phyloP scores from a whole-genome alignment of 2,888 invertebrate species.

The Hetaerina titia region DNA sequence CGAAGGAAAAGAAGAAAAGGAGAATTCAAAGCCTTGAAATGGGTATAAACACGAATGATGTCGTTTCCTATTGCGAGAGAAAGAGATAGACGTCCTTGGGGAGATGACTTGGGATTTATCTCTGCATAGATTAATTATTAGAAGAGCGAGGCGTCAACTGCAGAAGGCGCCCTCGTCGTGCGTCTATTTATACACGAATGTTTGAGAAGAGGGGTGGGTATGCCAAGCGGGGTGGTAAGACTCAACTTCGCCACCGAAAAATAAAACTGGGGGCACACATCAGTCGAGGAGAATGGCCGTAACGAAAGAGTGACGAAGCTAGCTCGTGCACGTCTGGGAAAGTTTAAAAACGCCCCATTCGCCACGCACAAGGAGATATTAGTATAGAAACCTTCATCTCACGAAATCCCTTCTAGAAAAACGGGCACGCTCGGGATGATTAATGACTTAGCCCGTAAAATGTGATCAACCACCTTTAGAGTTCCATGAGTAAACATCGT shows the following conservation, averaged over 20 bases:
- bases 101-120: constrained; percentile 54
- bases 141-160: constrained; percentile 43
- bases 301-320: constrained; percentile 66
- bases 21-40: constrained; percentile 9
- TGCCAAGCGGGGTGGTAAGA: not conserved
- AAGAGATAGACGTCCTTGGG: constrained; percentile 36
- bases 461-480: constrained; percentile 52
- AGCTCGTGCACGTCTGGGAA: constrained; percentile 52
- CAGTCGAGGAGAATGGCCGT: not conserved
- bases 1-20: not conserved
- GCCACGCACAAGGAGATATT: constrained; percentile 24
- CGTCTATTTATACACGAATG: not conserved
- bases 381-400: constrained; percentile 51
- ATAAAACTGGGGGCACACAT: constrained; percentile 9
- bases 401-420: constrained; percentile 32
- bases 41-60: constrained; percentile 48
- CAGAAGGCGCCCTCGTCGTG: constrained; percentile 45
- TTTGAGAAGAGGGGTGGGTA: not conserved
- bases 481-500: constrained; percentile 60
- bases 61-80: constrained; percentile 33
- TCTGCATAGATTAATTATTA: constrained; percentile 62
- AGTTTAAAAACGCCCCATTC: constrained; percentile 46
- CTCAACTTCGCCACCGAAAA: constrained; percentile 8
- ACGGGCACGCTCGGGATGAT: constrained; percentile 17
- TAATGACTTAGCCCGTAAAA: constrained; percentile 44